phyloP scores from a whole-genome alignment of 2,113 vertebrate genomes.

The Seriola quinqueradiata region DNA sequence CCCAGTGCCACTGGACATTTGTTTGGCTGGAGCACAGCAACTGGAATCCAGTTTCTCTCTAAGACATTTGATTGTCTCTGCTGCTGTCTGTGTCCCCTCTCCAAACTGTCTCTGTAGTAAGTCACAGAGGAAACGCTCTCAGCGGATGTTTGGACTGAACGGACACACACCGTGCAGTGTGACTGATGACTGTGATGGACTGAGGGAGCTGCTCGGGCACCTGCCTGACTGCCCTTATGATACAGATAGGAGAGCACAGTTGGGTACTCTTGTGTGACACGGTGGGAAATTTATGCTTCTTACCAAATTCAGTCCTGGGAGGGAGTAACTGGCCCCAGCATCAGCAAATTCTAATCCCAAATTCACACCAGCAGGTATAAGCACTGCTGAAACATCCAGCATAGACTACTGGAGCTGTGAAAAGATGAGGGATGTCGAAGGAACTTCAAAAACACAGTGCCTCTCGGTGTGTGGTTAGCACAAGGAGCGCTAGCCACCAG shows the following conservation, averaged over 20 bases:
- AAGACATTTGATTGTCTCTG: conserved; percentile 5
- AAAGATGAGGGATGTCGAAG: no score
- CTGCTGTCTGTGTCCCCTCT: not conserved
- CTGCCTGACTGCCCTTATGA: not conserved
- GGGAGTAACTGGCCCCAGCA: not conserved
- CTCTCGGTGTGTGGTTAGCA: no score
- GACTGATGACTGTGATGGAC: not conserved
- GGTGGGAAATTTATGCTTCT: not conserved
- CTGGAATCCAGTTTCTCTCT: conserved; percentile 8
- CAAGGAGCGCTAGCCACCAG: no score
- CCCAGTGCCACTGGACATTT: conserved; percentile 2
- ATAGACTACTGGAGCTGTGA: no score
- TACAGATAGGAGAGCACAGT: not conserved
- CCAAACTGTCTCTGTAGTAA: not conserved
- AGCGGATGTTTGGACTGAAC: conserved; percentile 1
- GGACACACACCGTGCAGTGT: not conserved
- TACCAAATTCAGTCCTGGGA: not conserved
- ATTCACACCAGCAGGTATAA: no score
- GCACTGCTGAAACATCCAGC: no score
- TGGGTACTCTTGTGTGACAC: not conserved
- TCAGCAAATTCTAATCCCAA: no score
- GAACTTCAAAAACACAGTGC: no score
- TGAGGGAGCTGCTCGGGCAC: not conserved
- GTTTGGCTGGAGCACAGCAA: not conserved
- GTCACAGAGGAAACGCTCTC: not conserved